Percentiles rank a stretch among this genome's conserved stretches.
These are phyloP conservation scores for Anoncus sp. DNA, from an alignment of 2,888 invertebrate species.

Conservation along the genomic window DNA sequence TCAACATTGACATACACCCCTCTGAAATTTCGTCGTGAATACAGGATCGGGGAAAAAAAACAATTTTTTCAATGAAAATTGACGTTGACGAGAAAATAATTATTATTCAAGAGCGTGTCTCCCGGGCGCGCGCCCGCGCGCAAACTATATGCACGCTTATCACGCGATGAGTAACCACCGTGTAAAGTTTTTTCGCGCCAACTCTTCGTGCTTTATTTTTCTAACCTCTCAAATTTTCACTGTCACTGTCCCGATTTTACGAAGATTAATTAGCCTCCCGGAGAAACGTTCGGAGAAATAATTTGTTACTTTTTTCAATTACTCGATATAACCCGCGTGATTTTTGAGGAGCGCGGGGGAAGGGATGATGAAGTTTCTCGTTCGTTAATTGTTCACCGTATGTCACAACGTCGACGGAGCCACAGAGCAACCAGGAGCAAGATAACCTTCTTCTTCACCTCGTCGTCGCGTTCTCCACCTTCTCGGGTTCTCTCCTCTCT, in stretches of 20 bases:
- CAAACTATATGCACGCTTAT: too few relatives aligned
- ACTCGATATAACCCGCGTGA: constrained; percentile 7
- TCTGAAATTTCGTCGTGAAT: too few relatives aligned
- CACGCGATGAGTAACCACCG: too few relatives aligned
- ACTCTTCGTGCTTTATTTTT: background rate
- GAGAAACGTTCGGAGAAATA: background rate
- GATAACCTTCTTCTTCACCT: constrained; percentile 64
- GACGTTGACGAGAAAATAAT: too few relatives aligned
- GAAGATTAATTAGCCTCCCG: background rate
- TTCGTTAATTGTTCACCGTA: constrained; percentile 31
- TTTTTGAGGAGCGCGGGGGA: constrained; percentile 4
- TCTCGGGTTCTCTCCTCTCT: constrained; percentile 40
- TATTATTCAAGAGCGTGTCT: too few relatives aligned
- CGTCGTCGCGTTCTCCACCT: constrained; percentile 64
- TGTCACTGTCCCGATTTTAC: constrained; percentile 23
- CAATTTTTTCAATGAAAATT: too few relatives aligned
- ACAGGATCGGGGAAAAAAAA: too few relatives aligned
- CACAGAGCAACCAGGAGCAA: constrained; percentile 55
- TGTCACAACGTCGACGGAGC: constrained; percentile 47
- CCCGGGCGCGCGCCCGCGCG: too few relatives aligned
- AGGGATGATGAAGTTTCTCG: constrained; percentile 18
- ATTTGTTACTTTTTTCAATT: background rate
- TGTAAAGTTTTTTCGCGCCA: constrained; percentile 17
- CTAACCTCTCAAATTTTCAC: constrained; percentile 15
- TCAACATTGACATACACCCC: too few relatives aligned